Percentiles rank a stretch among this genome's conserved stretches.
Evolutionary conservation across 2,113 vertebrate species (phyloP).

Genomic region (Istiophorus platypterus): DNA sequence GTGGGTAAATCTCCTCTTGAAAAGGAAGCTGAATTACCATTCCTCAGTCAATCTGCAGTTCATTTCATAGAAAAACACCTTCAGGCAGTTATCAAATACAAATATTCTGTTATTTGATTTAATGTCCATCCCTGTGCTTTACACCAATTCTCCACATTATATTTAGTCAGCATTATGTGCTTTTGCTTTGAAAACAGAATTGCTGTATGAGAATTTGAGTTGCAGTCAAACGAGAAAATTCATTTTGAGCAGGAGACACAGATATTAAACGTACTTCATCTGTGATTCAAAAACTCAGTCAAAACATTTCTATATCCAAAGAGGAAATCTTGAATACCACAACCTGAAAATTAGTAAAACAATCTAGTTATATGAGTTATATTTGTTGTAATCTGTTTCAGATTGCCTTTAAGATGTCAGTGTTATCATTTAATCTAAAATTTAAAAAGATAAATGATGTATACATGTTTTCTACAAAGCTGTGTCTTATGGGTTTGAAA

Average conservation of each 20-base stretch:
- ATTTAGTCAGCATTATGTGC: constrained; percentile 11
- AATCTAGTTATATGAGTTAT: neutral
- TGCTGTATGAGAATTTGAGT: constrained; percentile 41
- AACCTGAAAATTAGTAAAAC: neutral
- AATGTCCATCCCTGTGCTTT: constrained; percentile 8
- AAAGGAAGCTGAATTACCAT: neutral
- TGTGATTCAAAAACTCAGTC: constrained; percentile 26
- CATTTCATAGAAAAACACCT: constrained; percentile 15
- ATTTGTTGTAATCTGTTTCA: neutral
- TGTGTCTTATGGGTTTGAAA: neutral
- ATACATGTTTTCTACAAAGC: neutral
- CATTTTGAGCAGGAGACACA: constrained; percentile 19
- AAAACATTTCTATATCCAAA: constrained; percentile 14
- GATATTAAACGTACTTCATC: constrained; percentile 39
- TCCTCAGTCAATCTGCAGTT: constrained; percentile 1
- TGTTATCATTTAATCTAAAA: neutral
- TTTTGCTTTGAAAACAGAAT: constrained; percentile 43
- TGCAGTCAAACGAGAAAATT: constrained; percentile 30
- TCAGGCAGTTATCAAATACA: constrained; percentile 28
- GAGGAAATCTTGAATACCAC: neutral
- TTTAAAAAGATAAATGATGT: neutral
- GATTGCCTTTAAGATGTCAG: neutral
- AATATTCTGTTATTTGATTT: constrained; percentile 18
- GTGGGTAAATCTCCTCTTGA: constrained; percentile 38
- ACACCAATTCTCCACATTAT: constrained; percentile 11